Base-by-base conservation (phyloP, 2,888 invertebrate genomes). In the Oscheius onirici region DNA sequence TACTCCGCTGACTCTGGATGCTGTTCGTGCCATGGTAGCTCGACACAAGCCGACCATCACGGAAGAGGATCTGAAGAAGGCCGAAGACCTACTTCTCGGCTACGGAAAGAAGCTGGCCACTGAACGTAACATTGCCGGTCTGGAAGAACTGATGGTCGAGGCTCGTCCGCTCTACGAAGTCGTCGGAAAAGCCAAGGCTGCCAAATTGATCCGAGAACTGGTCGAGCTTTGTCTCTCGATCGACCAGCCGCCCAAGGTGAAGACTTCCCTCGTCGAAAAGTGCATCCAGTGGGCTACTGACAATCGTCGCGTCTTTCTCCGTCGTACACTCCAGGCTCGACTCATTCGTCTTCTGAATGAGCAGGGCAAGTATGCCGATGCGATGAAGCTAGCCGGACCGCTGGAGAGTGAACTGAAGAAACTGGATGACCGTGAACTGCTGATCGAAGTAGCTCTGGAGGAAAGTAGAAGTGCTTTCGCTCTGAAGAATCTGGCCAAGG, bases 251-350 rank as follows among this genome's bases (percentile, higher is more conserved):
- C 72, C 73, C 13, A 65, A 71, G 15, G 75, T 78, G 57, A 78
- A 76, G 90, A 89, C 90, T 71, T 88, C 90, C 22, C 80, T 91
- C 51, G 90, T 90, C 79, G 86, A 89, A 90, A 97, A 99, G 90
- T 97, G 97, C 90, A 99, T 99, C 90, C 94, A 96, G 90, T 99
- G 99, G 99, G 96, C 99, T 41, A 95, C 95, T 88, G 93, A 94
- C 87, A 97, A 99, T 89, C 93, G 95, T 80, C 92, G 99, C 83
- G 97, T 96, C 34, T 99, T 97, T 89, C 90, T 99, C 77, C 91
- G 99, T 83, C 97, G 99, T 89, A 95, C 95, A 0, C 89, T 99
- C 82, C 96, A 99, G 89, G 94, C 97, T n/a, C 91, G 97, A 83
- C 91, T 99, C 72, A 93, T 99, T 87, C 95, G 96, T 3, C 91